Conservation (phyloP, 2,797 vertebrate species). For the Chaetodon trifasciatus region DNA sequence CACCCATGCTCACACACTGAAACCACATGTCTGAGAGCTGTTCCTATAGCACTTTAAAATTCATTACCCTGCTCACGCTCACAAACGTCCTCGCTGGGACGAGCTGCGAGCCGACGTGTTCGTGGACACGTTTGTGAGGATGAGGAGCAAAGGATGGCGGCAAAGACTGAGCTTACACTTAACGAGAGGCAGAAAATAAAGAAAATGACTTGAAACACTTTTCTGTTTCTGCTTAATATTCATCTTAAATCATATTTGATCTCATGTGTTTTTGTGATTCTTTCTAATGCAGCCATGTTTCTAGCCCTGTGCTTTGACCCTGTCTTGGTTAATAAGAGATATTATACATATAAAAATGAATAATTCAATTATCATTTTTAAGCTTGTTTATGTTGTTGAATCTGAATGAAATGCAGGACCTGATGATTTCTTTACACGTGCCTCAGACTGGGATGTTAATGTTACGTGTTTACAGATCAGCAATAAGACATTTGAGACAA, state of each 20-base stretch:
- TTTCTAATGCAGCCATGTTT: background rate
- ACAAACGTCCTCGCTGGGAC: conserved; percentile 78
- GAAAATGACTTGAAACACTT: no score
- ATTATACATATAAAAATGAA: no score
- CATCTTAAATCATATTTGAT: background rate
- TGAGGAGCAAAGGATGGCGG: no score
- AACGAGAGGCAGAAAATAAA: no score
- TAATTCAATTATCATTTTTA: no score
- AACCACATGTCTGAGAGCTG: conserved; percentile 87
- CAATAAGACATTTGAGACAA: background rate
- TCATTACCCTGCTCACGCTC: conserved; percentile 87
- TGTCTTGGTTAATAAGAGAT: background rate
- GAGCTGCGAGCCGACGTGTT: conserved; percentile 50
- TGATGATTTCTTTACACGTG: no score
- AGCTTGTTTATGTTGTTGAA: background rate
- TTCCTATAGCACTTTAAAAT: conserved; percentile 89
- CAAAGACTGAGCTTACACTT: no score
- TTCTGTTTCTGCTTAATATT: no score
- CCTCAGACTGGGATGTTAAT: background rate
- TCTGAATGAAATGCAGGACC: background rate
- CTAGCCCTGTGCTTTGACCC: background rate
- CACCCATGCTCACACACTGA: conserved; percentile 81
- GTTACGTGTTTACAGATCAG: background rate
- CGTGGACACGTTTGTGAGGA: no score
- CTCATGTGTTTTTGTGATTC: background rate